Conservation (phyloP, 2,888 invertebrate species). For the Operophtera brumata region DNA sequence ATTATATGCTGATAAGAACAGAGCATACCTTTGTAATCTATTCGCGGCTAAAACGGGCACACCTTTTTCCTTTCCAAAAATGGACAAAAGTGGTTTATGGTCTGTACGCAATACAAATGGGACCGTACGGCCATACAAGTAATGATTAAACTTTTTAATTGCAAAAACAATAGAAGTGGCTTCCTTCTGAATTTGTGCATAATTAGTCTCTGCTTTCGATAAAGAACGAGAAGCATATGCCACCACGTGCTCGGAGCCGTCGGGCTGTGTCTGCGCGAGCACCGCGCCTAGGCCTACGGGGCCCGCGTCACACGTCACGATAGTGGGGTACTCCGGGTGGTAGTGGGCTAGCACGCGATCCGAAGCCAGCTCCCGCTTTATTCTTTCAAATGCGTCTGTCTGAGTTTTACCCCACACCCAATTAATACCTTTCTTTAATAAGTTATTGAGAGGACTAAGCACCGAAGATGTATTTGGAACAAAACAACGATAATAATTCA, state of each 20-base stretch:
- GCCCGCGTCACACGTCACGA: background rate
- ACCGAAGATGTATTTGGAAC: background rate
- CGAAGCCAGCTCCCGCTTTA: background rate
- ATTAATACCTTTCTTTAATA: too few relatives aligned
- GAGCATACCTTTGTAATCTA: background rate
- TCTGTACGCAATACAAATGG: too few relatives aligned
- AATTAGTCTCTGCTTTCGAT: background rate
- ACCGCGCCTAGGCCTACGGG: too few relatives aligned
- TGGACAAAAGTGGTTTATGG: too few relatives aligned
- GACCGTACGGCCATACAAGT: background rate
- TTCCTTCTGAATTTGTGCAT: background rate
- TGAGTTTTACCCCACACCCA: too few relatives aligned
- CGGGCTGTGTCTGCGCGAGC: background rate
- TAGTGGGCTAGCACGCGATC: background rate
- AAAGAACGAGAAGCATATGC: too few relatives aligned
- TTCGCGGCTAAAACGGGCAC: too few relatives aligned
- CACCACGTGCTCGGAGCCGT: background rate
- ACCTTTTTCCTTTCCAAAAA: too few relatives aligned
- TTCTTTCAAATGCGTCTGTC: too few relatives aligned
- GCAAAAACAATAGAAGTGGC: background rate
- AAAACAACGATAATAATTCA: conserved; percentile 7
- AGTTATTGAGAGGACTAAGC: too few relatives aligned
- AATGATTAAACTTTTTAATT: background rate
- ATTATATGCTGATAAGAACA: too few relatives aligned
- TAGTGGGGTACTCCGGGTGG: background rate